Base-by-base conservation (phyloP, 2,797 vertebrate genomes). In the Myripristis murdjan region DNA sequence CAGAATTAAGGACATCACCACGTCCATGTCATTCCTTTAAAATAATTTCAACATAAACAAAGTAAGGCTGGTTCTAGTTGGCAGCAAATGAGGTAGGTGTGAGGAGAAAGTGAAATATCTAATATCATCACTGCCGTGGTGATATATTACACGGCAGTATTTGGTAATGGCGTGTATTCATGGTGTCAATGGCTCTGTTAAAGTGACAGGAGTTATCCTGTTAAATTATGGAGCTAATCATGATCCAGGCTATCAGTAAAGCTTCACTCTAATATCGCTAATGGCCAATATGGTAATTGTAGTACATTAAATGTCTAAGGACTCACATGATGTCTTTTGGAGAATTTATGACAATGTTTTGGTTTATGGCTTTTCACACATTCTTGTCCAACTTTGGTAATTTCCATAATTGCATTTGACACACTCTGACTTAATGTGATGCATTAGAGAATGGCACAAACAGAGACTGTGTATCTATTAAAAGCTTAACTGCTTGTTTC, bases 231-330 rank as follows among this genome's bases (percentile, higher is more conserved):
- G 81, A 79, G 82, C 70, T 73, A 74, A 84, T 88, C 87, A 83
- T 80, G 82, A 87, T 83, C 83, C 67, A 68, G 73, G 82, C 84
- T 81, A 92, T 93, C 90, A 89, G 89, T 91, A 89, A 91, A 87
- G 89, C 88, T 88, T 92, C 88, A 87, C 82, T 92, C 83, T 89
- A 91, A 92, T 93, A 93, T 90, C 90, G 86, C 90, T 93, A 93
- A 94, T 92, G 89, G 89, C 85, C 87, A 79, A 58, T 87, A 85
- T 91, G 90, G 84, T 91, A 92, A 92, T 92, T 88, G 91, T 84
- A 82, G 70, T 79, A 87, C 88, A 92, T 94, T 93, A 93, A 91
- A 91, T 62, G 77, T 87, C 73, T 60, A 61, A 87, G 70, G 83
- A 75, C 69, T 83, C 79, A 69, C 70, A 77, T 79, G 84, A 89